These are phyloP conservation scores for Stratiolaelaps scimitus DNA, from an alignment of 1,140 invertebrate species.

Conservation along the genomic window DNA sequence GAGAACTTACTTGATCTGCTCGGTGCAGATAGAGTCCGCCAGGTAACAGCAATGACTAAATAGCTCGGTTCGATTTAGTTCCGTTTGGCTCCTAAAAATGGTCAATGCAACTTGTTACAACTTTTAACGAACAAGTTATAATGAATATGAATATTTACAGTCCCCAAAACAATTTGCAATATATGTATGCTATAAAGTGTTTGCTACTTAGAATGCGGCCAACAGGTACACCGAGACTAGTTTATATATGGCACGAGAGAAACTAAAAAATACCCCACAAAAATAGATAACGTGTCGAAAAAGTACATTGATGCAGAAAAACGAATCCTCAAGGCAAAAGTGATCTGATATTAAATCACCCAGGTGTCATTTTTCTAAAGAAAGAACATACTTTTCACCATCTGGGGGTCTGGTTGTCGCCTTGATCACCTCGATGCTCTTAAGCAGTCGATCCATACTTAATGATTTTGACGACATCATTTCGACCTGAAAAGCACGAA, in stretches of 20 bases:
- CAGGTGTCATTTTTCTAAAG: background rate
- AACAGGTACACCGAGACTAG: no score
- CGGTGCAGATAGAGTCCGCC: constrained; percentile 20
- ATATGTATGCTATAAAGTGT: no score
- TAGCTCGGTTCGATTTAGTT: background rate
- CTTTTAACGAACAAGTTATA: no score
- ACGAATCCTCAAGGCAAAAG: no score
- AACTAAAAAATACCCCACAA: background rate
- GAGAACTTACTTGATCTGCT: constrained; percentile 6
- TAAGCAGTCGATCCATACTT: constrained; percentile 16
- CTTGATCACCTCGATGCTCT: constrained; percentile 7
- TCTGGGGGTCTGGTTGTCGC: background rate
- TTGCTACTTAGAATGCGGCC: no score
- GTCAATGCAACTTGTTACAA: no score
- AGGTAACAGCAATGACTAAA: constrained; percentile 7
- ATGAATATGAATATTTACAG: no score
- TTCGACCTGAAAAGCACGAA: no score
- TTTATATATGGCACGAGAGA: no score
- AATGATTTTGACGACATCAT: constrained; percentile 26
- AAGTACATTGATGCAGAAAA: background rate
- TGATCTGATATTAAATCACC: background rate
- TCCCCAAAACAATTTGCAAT: no score
- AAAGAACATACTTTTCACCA: background rate
- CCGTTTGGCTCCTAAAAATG: background rate
- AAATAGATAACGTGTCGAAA: background rate